Evolutionary conservation across 2,888 invertebrate genomes (phyloP).

Genomic region (Pocota personata): DNA sequence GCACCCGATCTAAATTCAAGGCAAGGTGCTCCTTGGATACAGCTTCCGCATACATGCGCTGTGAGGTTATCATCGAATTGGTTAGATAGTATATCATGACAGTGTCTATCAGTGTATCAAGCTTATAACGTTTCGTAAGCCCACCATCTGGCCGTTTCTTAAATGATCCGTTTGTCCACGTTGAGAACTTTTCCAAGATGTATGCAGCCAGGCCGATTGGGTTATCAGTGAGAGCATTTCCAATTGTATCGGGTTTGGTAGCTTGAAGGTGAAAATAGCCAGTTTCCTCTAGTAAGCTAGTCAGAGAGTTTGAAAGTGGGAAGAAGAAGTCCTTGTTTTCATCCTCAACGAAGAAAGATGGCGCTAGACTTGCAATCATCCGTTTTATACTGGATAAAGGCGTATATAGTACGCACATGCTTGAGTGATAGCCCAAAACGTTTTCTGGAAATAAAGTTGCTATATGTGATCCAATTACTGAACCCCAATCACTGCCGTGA

Average conservation of each 20-base stretch:
- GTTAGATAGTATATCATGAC: slow-evolving; percentile 92
- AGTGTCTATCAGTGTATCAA: slow-evolving; percentile 86
- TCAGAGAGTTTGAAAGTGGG: slow-evolving; percentile 80
- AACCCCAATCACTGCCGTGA: slow-evolving; percentile 94
- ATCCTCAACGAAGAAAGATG: slow-evolving; percentile 84
- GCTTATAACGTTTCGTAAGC: slow-evolving; percentile 84
- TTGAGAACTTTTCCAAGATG: slow-evolving; percentile 93
- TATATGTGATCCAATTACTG: slow-evolving; percentile 86
- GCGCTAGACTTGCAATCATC: slow-evolving; percentile 84
- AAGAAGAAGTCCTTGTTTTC: slow-evolving; percentile 83
- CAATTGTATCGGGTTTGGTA: slow-evolving; percentile 94
- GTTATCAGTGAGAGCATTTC: slow-evolving; percentile 81
- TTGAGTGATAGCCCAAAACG: slow-evolving; percentile 86
- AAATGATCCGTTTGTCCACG: slow-evolving; percentile 88
- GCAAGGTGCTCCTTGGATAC: slow-evolving; percentile 77
- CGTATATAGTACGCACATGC: slow-evolving; percentile 84
- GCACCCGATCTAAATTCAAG: slow-evolving; percentile 83
- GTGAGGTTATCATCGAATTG: slow-evolving; percentile 88
- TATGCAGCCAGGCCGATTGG: slow-evolving; percentile 95
- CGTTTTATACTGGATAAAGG: slow-evolving; percentile 80
- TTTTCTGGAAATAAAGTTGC: slow-evolving; percentile 87
- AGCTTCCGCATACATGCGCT: slow-evolving; percentile 88
- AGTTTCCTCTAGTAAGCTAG: slow-evolving; percentile 82
- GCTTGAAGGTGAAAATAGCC: slow-evolving; percentile 91
- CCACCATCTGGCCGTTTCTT: too few species aligned